These are phyloP conservation scores for Syngnathus scovelli DNA, from an alignment of 2,113 vertebrate genomes.

Conservation along the genomic window DNA sequence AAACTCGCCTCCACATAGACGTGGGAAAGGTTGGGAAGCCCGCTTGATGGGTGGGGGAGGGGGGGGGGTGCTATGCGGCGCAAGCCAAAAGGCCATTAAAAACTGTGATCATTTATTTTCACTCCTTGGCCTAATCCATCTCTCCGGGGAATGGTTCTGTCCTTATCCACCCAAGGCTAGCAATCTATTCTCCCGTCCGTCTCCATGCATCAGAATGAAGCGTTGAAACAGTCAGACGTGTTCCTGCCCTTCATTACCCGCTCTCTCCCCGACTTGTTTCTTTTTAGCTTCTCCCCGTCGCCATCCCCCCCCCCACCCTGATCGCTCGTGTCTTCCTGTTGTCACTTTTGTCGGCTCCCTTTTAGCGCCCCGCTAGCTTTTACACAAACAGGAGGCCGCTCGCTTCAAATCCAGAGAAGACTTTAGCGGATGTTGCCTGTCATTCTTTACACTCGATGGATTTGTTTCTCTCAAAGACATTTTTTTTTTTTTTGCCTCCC, in stretches of 20 bases:
- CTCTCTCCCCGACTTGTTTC: conserved; percentile 46
- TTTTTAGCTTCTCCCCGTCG: conserved; percentile 25
- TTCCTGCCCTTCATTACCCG: conserved; percentile 45
- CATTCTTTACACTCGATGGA: conserved; percentile 49
- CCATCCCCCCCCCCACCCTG: not conserved
- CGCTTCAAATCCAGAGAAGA: conserved; percentile 53
- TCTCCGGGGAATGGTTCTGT: conserved; percentile 75
- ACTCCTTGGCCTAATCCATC: conserved; percentile 75
- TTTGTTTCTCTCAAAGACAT: conserved; percentile 19
- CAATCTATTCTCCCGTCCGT: conserved; percentile 75
- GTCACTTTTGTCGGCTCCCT: conserved; percentile 32
- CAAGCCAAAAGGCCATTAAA: conserved; percentile 78
- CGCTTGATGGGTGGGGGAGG: conserved; percentile 6
- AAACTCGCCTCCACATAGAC: conserved; percentile 50
- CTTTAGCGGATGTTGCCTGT: not conserved
- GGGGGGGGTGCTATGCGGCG: conserved; percentile 29
- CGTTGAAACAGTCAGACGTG: conserved; percentile 63
- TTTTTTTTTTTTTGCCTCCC: not conserved
- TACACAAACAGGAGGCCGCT: conserved; percentile 34
- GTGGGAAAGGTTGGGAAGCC: conserved; percentile 38
- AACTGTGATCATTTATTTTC: conserved; percentile 76
- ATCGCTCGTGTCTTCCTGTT: conserved; percentile 23
- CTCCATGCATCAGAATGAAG: conserved; percentile 74
- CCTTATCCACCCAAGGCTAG: conserved; percentile 78
- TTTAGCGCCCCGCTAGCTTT: conserved; percentile 13